Percentiles rank a stretch among this genome's conserved stretches.
phyloP scores from a whole-genome alignment of 2,797 vertebrate genomes.

The Malurus splendens region DNA sequence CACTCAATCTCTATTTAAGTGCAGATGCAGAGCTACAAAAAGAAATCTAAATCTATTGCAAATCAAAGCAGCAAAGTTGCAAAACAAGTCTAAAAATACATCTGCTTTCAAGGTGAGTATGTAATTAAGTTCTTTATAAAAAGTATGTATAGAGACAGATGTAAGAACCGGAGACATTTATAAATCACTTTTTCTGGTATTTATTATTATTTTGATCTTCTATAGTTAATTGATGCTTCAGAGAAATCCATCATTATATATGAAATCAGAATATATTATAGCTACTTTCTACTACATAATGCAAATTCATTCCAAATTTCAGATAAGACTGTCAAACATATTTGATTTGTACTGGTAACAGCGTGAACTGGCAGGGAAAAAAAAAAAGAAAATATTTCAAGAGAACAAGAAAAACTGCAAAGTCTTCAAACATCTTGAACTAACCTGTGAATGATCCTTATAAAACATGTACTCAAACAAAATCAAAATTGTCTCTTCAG shows the following conservation, averaged over 20 bases:
- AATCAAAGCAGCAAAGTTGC: background rate
- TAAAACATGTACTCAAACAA: background rate
- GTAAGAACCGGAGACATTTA: background rate
- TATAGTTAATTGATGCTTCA: background rate
- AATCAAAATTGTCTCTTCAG: background rate
- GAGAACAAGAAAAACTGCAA: background rate
- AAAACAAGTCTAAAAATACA: background rate
- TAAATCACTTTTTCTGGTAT: background rate
- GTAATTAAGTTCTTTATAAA: background rate
- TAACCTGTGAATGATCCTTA: background rate
- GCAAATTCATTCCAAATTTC: background rate
- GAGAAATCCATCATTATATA: background rate
- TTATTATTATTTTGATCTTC: background rate
- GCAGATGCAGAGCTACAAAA: background rate
- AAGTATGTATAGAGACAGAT: background rate
- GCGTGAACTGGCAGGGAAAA: background rate
- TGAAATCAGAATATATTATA: background rate
- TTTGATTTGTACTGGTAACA: background rate
- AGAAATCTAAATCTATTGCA: background rate
- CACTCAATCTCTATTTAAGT: background rate
- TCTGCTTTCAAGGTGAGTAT: background rate
- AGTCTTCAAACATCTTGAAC: background rate
- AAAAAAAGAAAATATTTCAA: background rate
- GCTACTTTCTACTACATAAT: background rate
- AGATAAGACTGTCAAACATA: background rate